Conservation (phyloP, 2,888 invertebrate species). For the Troilus luridus region DNA sequence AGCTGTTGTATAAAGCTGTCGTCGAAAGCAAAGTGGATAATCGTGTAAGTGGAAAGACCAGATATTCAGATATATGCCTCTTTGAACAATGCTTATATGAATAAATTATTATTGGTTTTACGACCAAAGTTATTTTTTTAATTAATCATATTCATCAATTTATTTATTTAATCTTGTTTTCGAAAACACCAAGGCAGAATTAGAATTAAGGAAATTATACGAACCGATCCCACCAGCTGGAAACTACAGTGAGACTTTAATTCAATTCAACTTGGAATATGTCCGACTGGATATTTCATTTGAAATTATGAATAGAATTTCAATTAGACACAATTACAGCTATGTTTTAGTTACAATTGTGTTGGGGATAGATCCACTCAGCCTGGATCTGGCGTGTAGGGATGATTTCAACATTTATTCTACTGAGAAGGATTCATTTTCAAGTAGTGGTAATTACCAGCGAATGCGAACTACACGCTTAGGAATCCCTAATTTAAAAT, state of each 20-base stretch:
- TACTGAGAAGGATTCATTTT: background rate
- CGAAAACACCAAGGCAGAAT: background rate
- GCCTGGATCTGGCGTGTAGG: background rate
- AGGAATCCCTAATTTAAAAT: background rate
- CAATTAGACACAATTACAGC: background rate
- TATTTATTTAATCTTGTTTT: background rate
- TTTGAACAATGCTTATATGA: no score
- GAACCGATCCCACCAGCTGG: background rate
- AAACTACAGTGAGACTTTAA: background rate
- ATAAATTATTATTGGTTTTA: no score
- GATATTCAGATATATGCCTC: no score
- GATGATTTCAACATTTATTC: no score
- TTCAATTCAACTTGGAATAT: background rate
- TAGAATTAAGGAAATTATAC: background rate
- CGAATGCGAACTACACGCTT: background rate
- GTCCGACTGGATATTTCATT: background rate
- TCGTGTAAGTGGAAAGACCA: no score
- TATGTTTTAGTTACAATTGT: background rate
- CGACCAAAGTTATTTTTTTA: no score
- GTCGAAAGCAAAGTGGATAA: no score
- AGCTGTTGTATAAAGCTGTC: no score
- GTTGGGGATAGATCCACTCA: background rate
- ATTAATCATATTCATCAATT: no score
- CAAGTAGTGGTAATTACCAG: background rate
- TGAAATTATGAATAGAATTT: background rate